These are phyloP conservation scores for Leptopilina clavipes DNA, from an alignment of 1,140 invertebrate genomes.

Conservation along the genomic window DNA sequence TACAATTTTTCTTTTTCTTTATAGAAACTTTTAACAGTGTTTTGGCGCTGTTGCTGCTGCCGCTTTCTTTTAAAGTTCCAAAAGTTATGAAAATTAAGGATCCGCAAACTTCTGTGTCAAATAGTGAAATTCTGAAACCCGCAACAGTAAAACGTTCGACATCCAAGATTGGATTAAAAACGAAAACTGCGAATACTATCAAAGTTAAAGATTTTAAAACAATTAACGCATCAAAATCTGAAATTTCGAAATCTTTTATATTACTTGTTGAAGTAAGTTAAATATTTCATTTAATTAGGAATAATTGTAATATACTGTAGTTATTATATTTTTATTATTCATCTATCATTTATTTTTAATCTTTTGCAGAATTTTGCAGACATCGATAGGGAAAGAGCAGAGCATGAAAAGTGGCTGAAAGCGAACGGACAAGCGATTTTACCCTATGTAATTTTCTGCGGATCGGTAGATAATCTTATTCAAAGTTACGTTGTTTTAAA, in stretches of 20 bases:
- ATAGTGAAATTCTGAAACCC: not conserved
- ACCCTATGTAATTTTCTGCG: conserved; percentile 32
- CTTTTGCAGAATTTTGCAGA: not conserved
- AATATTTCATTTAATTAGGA: conserved; percentile 34
- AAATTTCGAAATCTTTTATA: not conserved
- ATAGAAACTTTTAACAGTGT: conserved; percentile 5
- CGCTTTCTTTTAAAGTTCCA: conserved; percentile 2
- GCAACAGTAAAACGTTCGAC: not conserved
- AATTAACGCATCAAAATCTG: conserved; percentile 30
- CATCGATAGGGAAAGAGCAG: not conserved
- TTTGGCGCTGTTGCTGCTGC: not conserved
- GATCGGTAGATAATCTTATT: conserved; percentile 23
- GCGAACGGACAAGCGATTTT: not conserved
- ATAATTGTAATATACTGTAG: no score
- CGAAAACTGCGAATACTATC: conserved; percentile 34
- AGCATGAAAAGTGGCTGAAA: not conserved
- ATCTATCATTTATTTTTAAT: no score
- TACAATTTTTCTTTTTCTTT: not conserved
- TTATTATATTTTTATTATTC: no score
- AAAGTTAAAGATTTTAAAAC: conserved; percentile 34
- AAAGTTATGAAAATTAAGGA: not conserved
- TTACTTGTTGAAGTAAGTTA: conserved; percentile 27
- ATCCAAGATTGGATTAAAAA: not conserved
- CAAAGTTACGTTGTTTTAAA: conserved; percentile 41
- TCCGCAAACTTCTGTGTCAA: not conserved